Base-by-base conservation (phyloP, 1,140 invertebrate genomes). In the Anastrepha ludens region DNA sequence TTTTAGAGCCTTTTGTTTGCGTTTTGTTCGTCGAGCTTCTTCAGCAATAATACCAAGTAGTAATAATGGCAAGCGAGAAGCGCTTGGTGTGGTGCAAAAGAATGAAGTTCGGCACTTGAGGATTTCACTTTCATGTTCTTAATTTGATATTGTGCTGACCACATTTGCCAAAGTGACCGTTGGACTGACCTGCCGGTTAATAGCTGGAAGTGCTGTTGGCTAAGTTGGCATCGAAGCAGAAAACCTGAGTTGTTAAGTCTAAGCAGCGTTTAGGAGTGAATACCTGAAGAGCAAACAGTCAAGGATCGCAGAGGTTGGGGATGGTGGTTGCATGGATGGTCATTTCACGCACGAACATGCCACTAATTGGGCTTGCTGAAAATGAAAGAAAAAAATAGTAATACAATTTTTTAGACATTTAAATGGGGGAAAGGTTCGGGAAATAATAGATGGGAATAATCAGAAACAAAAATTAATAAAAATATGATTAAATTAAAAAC, bases 81-180 rank as follows among this genome's bases (percentile, higher is more conserved):
- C 39, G 47, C 9, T 55, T 13, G 47, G 20, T 7, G 20, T n/a
- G 29, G 41, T 55, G 74, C 17, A 50, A 29, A 29, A 29, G 29
- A 29, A 29, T 29, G 60, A n/a, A 81, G 44, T 47, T 17, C 47
- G 44, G 47, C 20, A 81, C 74, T 81, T 81, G 74, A 55, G 47
- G 17, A 55, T 81, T 81, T 81, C 74, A 81, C 74, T 81, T 81
- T 81, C n/a, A 81, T 81, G 74, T 81, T 81, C 74, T 55, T 81
- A 81, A 81, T 81, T 81, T 81, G 17, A 81, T 81, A 81, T 55
- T 81, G 8, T 78, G 74, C 44, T 29, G n/a, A 55, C 74, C 6
- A 55, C 5, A 11, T 41, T 15, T 17, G 8, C 17, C 74, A 55
- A 50, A 58, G 9, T 20, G 74, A 81, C 74, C 74, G 47, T 15